Percentiles rank a stretch among this genome's conserved stretches.
Conservation (phyloP, 1,140 invertebrate genomes). For the Rhagoletis pomonella region DNA sequence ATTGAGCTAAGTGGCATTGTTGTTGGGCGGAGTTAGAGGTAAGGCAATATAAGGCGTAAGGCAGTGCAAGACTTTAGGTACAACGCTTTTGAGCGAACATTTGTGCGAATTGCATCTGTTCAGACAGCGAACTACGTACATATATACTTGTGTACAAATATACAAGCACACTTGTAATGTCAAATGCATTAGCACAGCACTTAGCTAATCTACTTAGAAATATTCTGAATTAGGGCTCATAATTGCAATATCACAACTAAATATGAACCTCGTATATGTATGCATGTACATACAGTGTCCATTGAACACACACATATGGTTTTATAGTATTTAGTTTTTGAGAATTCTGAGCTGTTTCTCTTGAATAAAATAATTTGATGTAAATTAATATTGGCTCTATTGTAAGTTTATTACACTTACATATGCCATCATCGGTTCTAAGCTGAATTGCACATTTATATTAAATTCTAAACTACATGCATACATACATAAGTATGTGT, state of each 20-base stretch:
- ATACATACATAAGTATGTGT: too few species aligned
- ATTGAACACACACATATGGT: too few species aligned
- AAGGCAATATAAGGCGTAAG: neutral
- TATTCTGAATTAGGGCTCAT: neutral
- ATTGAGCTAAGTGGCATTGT: neutral
- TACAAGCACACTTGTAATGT: neutral
- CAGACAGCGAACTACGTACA: neutral
- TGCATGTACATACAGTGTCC: too few species aligned
- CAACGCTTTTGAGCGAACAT: neutral
- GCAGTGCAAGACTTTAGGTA: neutral
- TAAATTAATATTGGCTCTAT: neutral
- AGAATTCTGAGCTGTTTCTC: too few species aligned
- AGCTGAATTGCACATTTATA: too few species aligned
- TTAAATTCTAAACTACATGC: too few species aligned
- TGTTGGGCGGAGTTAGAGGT: neutral
- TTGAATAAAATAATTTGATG: too few species aligned
- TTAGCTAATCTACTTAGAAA: slow-evolving; percentile 16
- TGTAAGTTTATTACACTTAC: neutral
- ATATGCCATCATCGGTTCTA: neutral
- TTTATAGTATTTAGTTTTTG: too few species aligned
- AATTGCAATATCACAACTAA: neutral
- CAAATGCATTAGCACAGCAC: slow-evolving; percentile 26
- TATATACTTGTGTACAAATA: neutral
- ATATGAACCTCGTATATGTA: too few species aligned
- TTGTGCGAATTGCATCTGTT: neutral